A percentile compares a stretch with the other conserved stretches of the same genome.
Conservation (phyloP, 2,797 vertebrate genomes). For the Schizothorax lantsangensis region DNA sequence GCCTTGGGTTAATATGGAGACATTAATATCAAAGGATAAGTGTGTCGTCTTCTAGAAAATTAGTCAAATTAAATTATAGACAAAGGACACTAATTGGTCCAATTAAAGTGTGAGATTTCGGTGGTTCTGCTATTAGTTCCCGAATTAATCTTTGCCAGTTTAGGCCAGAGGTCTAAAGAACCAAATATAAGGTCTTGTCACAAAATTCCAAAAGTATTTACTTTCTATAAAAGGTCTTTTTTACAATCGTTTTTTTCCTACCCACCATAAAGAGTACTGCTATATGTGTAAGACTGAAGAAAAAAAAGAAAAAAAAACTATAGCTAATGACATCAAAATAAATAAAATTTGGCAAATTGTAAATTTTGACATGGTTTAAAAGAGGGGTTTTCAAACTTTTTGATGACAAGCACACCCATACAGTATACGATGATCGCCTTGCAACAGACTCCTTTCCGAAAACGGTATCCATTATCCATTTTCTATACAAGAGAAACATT, state of each 20-base stretch:
- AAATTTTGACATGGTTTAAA: neutral
- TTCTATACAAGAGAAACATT: neutral
- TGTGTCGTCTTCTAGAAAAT: constrained; percentile 12
- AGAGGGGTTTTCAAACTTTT: neutral
- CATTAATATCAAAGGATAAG: constrained; percentile 14
- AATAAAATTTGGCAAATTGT: no score
- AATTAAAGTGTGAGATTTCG: constrained; percentile 27
- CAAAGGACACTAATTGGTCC: constrained; percentile 29
- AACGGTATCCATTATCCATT: neutral
- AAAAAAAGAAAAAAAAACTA: no score
- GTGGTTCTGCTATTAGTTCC: neutral
- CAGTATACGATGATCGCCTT: neutral
- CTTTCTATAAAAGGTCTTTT: neutral
- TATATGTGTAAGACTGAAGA: neutral
- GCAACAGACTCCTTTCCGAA: neutral
- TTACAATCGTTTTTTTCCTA: neutral
- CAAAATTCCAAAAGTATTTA: no score
- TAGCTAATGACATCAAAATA: no score
- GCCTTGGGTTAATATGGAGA: neutral
- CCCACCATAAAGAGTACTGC: neutral
- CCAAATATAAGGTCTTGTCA: neutral
- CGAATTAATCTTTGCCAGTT: neutral
- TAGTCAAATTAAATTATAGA: constrained; percentile 14
- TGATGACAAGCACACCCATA: neutral
- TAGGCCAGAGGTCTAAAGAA: neutral